Base-by-base conservation (phyloP, 35 echinoderm and acorn worm genomes). In the Anneissia japonica region DNA sequence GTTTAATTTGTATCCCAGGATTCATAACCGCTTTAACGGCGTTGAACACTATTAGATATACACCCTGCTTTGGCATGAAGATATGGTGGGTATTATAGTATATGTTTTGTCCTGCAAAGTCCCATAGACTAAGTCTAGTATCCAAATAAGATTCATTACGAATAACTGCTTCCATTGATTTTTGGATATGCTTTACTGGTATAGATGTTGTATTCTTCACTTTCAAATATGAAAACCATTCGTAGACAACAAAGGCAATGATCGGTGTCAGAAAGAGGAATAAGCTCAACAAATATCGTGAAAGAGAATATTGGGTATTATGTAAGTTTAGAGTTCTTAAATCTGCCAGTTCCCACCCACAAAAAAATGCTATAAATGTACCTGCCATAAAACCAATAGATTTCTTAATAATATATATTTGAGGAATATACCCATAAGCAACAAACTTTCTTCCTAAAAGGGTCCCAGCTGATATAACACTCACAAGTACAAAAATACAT, bases 31-130 rank as follows among this genome's bases (percentile, higher is more conserved):
- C 35, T 37, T 81, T 32, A 30, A 39, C 79, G 3, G 38, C 35
- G 16, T 81, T 81, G 38, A 81, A 81, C 26, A 81, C 79, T 6
- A 81, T 39, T 10, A 81, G 28, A 81, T 38, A 81, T 19, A 81
- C 38, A 17, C 35, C 79, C 17, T 39, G 79, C 21, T 36, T 30
- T 0, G 79, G 35, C 36, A 81, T 81, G 23, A 81, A 81, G 0
- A 81, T 10, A 39, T 81, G 35, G 79, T 81, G 79, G 3, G 79
- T 81, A 28, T 81, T 81, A 26, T 81, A 81, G 23, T 81, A 81
- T 17, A 81, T 38, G 21, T 81, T 37, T 7, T 81, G 35, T 30
- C 79, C 79, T 3, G 79, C 79, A 81, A 81, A 81, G 23, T 81
- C 79, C 79, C 79, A 81, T 38, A 81, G 9, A 39, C 36, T 81